Evolutionary conservation across 2,797 vertebrate species (phyloP).

Genomic region (Chaunax sp.): DNA sequence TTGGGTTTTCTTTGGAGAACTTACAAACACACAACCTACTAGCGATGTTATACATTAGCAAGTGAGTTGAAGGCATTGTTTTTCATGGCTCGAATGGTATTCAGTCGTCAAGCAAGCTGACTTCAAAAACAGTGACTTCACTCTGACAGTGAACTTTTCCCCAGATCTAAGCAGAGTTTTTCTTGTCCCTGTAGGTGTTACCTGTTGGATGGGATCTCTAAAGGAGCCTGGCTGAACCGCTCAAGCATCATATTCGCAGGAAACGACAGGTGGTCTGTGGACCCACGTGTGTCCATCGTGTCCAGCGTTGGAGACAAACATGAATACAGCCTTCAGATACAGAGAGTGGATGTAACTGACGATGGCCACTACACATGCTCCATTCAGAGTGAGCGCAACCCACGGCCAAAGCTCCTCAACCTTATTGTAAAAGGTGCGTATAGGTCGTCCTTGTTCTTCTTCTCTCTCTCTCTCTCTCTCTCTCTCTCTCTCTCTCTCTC

Average conservation of each 20-base stretch:
- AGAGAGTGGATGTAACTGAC: constrained; percentile 95
- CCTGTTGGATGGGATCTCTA: constrained; percentile 95
- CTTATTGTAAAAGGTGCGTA: constrained; percentile 94
- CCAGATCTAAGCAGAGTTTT: constrained; percentile 28
- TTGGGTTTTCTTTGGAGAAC: neutral
- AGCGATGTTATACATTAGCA: too few species aligned
- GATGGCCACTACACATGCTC: constrained; percentile 97
- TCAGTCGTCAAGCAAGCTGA: neutral
- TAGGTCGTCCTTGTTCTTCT: neutral
- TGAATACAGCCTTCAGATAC: constrained; percentile 99
- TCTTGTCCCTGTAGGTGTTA: constrained; percentile 88
- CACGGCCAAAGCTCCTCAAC: constrained; percentile 93
- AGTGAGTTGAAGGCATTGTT: neutral
- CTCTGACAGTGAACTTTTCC: neutral
- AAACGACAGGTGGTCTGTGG: constrained; percentile 97
- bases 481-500: too few species aligned
- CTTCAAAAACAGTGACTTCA: neutral
- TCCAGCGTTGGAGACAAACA: constrained; percentile 88
- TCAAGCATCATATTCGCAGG: constrained; percentile 98
- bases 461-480: neutral
- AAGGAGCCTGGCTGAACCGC: constrained; percentile 98
- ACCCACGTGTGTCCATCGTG: constrained; percentile 96
- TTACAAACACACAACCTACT: neutral
- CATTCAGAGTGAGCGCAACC: constrained; percentile 94
- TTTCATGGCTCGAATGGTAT: neutral